Evolutionary conservation across 1,140 invertebrate genomes (phyloP), one percentile per base, ranked within the genome.

Genomic region (Drosophila leontia): DNA sequence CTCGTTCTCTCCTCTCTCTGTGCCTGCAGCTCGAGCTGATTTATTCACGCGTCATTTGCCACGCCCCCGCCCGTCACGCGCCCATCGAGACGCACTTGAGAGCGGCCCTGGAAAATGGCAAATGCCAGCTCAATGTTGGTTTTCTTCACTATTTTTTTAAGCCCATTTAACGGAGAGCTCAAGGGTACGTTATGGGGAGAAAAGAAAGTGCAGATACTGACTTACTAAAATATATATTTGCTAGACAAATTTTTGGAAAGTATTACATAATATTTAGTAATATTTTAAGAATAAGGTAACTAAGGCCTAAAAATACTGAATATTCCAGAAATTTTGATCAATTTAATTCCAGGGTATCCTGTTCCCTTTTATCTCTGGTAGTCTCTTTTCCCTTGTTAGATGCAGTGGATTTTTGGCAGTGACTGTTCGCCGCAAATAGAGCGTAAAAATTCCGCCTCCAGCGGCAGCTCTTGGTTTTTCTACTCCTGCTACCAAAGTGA

Each of bases 321-420:
- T 12, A 8, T 34, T 3, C 6, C 6, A 15, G 1, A 0, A 2
- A 26, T 41, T 41, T 13, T 9, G 7, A 37, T 23, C 3, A 26
- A 29, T 12, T 19, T 13, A 1, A 1, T 12, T 29, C 19, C 35
- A 41, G 48, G 35, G 44, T 48, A 69, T 47, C 6, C 2, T 3
- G 1, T 29, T n/a, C 1, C 8, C 7, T 2, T 19, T 1, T 35
- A 42, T 71, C 44, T 71, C 11, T 51, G 15, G 7, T 7, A 32
- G 37, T 50, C 37, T 7, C 44, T 7, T 51, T 39, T 11, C 37
- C 37, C 42, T 42, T 26, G 19, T 37, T 72, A 72, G 76, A 47
- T 71, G 77, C 84, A 88, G 53, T 84, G 78, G 68, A 79, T 85
- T 85, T 84, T 88, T 90, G 84, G 84, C 84, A 88, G 77, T 85